phyloP scores from a whole-genome alignment of 2,113 vertebrate species.

The Uropsilus gracilis region DNA sequence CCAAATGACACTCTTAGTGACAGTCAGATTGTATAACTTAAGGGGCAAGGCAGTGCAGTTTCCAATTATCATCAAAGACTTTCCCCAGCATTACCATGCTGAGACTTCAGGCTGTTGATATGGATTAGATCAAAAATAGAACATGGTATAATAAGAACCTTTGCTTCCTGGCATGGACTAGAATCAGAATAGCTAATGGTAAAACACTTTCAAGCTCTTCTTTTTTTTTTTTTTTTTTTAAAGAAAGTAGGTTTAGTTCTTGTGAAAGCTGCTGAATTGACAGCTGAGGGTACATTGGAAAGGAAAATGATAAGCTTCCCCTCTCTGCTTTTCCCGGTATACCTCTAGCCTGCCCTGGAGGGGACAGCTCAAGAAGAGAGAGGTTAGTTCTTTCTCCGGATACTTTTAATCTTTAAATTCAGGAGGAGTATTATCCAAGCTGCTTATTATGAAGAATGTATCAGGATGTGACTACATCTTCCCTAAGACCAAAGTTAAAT shows the following conservation, averaged over 20 bases:
- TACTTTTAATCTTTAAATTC: slow-evolving; percentile 71
- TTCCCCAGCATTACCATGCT: slow-evolving; percentile 63
- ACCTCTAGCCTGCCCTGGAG: slow-evolving; percentile 68
- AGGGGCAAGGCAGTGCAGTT: slow-evolving; percentile 64
- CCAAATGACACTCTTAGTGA: slow-evolving; percentile 65
- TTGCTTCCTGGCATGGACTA: slow-evolving; percentile 76
- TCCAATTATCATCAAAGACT: slow-evolving; percentile 80
- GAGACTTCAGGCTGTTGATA: slow-evolving; percentile 72
- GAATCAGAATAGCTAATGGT: slow-evolving; percentile 78
- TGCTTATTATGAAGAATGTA: slow-evolving; percentile 61
- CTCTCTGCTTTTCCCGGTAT: slow-evolving; percentile 42
- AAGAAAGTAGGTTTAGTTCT: slow-evolving; percentile 68
- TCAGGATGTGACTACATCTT: slow-evolving; percentile 43
- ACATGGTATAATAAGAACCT: slow-evolving; percentile 77
- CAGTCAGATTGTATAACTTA: slow-evolving; percentile 65
- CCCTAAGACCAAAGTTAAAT: slow-evolving; percentile 54
- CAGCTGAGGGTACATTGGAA: slow-evolving; percentile 62
- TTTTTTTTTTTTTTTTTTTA: slow-evolving; percentile 56
- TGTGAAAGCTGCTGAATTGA: slow-evolving; percentile 76
- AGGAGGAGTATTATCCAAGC: slow-evolving; percentile 66
- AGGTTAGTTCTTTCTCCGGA: slow-evolving; percentile 58
- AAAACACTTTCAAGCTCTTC: slow-evolving; percentile 68
- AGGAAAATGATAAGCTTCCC: slow-evolving; percentile 62
- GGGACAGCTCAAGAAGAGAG: slow-evolving; percentile 66
- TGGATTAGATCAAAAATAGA: slow-evolving; percentile 79